Evolutionary conservation across 1,140 invertebrate genomes (phyloP).

Genomic region (Drosophila sp.): DNA sequence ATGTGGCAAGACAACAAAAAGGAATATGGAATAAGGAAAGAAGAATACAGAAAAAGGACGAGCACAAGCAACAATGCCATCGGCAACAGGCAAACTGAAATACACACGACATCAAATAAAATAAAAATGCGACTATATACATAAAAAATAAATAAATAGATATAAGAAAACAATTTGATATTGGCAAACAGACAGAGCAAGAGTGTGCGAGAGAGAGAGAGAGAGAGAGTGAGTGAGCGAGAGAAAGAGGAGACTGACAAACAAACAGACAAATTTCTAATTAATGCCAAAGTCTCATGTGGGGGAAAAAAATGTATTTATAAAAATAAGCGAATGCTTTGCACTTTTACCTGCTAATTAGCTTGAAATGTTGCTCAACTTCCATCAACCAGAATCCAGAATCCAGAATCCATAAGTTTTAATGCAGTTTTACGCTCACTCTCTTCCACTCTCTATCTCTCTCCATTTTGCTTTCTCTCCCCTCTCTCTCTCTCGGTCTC

Average conservation of each 20-base stretch:
- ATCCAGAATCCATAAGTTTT: slow-evolving; percentile 50
- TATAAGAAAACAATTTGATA: slow-evolving; percentile 47
- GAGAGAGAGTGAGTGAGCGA: slow-evolving; percentile 16
- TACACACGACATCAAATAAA: slow-evolving; percentile 35
- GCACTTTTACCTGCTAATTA: slow-evolving; percentile 50
- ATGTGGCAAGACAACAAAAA: slow-evolving; percentile 9
- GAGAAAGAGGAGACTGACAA: no score
- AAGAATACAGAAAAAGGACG: slow-evolving; percentile 29
- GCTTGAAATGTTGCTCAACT: slow-evolving; percentile 37
- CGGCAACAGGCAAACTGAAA: slow-evolving; percentile 42
- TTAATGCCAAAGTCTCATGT: slow-evolving; percentile 39
- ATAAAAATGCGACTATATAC: slow-evolving; percentile 18
- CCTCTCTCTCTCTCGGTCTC: not conserved
- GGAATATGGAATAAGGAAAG: slow-evolving; percentile 19
- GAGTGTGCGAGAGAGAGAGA: slow-evolving; percentile 11
- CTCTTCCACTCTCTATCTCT: not conserved
- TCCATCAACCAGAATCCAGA: slow-evolving; percentile 21
- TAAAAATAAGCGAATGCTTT: slow-evolving; percentile 3
- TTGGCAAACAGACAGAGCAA: slow-evolving; percentile 35
- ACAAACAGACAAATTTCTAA: slow-evolving; percentile 43
- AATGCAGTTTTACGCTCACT: slow-evolving; percentile 39
- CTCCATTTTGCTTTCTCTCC: not conserved
- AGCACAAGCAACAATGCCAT: slow-evolving; percentile 19
- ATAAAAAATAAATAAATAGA: slow-evolving; percentile 28
- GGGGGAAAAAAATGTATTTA: not conserved